A percentile compares a stretch with the other conserved stretches of the same genome.
These are phyloP conservation scores for Lerista edwardsae DNA, from an alignment of 2,797 vertebrate genomes.

Conservation along the genomic window DNA sequence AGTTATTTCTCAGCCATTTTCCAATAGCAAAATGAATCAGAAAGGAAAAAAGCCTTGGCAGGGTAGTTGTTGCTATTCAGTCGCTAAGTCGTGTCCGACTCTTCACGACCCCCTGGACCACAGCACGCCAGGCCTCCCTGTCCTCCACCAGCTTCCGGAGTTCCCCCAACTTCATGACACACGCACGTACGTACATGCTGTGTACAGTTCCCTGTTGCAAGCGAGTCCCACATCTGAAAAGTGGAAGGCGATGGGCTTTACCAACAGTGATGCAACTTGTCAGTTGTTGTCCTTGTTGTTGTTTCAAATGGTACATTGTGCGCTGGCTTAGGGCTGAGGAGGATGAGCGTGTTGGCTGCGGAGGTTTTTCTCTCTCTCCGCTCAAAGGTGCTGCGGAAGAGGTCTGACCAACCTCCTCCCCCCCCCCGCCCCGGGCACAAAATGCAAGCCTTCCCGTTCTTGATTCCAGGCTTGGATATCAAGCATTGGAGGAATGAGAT, in stretches of 20 bases:
- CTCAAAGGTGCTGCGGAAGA: slow-evolving; percentile 45
- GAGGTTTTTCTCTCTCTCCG: not conserved
- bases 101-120: too few species aligned
- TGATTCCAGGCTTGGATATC: not conserved
- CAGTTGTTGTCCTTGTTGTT: too few species aligned
- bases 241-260: not conserved
- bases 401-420: not conserved
- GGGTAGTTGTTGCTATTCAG: too few species aligned
- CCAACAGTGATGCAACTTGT: not conserved
- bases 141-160: too few species aligned
- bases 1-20: too few species aligned
- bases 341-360: fast-evolving
- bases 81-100: too few species aligned
- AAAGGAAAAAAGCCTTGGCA: too few species aligned
- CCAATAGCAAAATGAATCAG: too few species aligned
- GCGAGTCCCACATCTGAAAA: not conserved
- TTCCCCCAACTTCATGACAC: too few species aligned
- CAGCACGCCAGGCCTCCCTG: too few species aligned
- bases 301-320: not conserved
- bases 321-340: not conserved
- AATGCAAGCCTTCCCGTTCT: slow-evolving; percentile 27
- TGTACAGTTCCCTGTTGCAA: not conserved
- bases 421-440: slow-evolving; percentile 2
- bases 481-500: slow-evolving; percentile 11
- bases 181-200: too few species aligned